Evolutionary conservation across 2,113 vertebrate species (phyloP).

Genomic region (Mandrillus leucophaeus): DNA sequence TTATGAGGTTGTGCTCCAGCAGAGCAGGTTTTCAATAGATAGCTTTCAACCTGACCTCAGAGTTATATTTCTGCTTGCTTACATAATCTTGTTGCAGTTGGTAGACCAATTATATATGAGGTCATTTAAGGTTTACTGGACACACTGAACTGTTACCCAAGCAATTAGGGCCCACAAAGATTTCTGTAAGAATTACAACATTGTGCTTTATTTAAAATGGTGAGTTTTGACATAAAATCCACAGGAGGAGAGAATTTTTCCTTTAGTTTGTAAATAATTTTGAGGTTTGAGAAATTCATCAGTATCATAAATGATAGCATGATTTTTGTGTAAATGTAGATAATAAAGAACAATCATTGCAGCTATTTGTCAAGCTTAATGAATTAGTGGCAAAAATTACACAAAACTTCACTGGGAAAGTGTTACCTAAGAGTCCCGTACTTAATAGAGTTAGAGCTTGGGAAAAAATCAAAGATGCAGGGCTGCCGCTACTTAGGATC

Average conservation of each 20-base stretch:
- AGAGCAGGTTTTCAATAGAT: slow-evolving; percentile 12
- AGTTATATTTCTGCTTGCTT: slow-evolving; percentile 45
- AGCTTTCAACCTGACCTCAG: not conserved
- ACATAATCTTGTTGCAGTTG: slow-evolving; percentile 25
- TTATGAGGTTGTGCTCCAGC: slow-evolving; percentile 17
- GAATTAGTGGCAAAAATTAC: not conserved
- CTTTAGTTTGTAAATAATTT: slow-evolving; percentile 52
- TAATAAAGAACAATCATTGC: not conserved
- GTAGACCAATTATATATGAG: slow-evolving; percentile 13
- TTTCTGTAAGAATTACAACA: slow-evolving; percentile 32
- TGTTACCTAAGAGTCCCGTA: not conserved
- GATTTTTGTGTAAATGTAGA: slow-evolving; percentile 13
- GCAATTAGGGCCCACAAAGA: not conserved
- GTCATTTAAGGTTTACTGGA: slow-evolving; percentile 55
- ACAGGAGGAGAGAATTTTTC: not conserved
- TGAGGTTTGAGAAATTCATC: slow-evolving; percentile 37
- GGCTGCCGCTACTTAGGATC: not conserved
- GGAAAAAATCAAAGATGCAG: not conserved
- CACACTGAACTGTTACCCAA: not conserved
- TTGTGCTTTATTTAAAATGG: slow-evolving; percentile 14
- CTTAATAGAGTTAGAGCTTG: not conserved
- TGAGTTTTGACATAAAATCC: not conserved
- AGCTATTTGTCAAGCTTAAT: slow-evolving; percentile 11
- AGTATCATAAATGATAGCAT: not conserved
- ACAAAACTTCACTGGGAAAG: not conserved